Base-by-base conservation (phyloP, 2,888 invertebrate species). In the Sphaerophoria taeniata region DNA sequence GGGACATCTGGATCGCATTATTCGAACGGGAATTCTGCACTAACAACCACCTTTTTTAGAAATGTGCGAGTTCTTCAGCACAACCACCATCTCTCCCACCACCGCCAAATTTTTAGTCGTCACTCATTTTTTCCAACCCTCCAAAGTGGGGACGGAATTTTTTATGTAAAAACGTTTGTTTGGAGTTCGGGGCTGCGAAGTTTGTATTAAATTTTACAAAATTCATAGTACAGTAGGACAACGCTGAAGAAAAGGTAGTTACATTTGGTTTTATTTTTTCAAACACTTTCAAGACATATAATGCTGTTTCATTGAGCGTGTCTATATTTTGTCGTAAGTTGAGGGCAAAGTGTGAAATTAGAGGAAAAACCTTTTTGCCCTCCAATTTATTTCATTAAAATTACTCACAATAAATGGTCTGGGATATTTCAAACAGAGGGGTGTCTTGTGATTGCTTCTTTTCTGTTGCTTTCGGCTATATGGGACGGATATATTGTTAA, bases 201-300 rank as follows among this genome's bases (percentile, higher is more conserved):
- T 71, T 71, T 67, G 65, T 71, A 65, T 53, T 11, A 60, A 74
- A 81, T 75, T 49, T 81, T 60, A 75, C 75, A 71, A 81, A 81
- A 75, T 75, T 71, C 49, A 49, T 49, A n/a, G 45, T 70, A 75
- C 70, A 81, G 70, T 71, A 75, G 70, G 70, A 74, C 14, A 49
- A 45, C 56, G 65, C 65, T 75, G 63, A 56, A 24, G 63, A 70
- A 71, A 81, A 75, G 65, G n/a, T n/a, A n/a, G n/a, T n/a, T 81
- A 81, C 75, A 81, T 81, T 75, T 71, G 70, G 75, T 71, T 75
- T 75, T 75, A 75, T 81, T 71, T 53, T 71, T 43, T 51, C 49
- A 58, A 70, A 58, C 71, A 53, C 39, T 39, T 43, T 3, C 33
- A 3, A 39, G 36, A 39, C 7, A 7, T n/a, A 43, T 43, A n/a